Percentiles rank a stretch among this genome's conserved stretches.
phyloP scores from a whole-genome alignment of 2,113 vertebrate species.

The Callipepla californica region DNA sequence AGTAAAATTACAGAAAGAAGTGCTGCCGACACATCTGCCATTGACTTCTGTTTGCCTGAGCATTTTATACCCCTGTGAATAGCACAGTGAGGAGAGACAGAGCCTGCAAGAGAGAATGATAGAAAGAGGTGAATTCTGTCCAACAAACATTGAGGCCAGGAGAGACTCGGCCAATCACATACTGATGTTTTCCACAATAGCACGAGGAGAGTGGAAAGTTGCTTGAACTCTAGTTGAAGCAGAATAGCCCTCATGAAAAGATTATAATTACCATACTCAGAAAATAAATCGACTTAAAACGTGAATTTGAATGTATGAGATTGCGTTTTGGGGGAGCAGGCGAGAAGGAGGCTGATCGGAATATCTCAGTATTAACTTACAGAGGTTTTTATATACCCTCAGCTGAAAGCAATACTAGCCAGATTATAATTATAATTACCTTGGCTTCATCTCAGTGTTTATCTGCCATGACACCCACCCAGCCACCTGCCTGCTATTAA shows the following conservation, averaged over 20 bases:
- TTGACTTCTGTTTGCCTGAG: conserved; percentile 54
- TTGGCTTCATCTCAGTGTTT: conserved; percentile 59
- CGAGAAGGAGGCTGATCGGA: conserved; percentile 10
- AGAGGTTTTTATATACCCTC: conserved; percentile 22
- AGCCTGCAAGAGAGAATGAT: not conserved
- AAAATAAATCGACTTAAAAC: conserved; percentile 22
- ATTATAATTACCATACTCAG: not conserved
- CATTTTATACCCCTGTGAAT: conserved; percentile 34
- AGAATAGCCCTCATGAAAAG: conserved; percentile 14
- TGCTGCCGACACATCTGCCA: conserved; percentile 41
- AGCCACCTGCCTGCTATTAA: conserved; percentile 68
- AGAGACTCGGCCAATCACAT: not conserved
- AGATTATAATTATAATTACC: conserved; percentile 60
- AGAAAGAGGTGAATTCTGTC: conserved; percentile 48
- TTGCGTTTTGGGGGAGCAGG: conserved; percentile 19
- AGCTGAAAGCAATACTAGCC: conserved; percentile 38
- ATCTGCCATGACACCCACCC: conserved; percentile 65
- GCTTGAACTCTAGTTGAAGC: conserved; percentile 5
- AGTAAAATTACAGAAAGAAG: conserved; percentile 51
- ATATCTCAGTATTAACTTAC: conserved; percentile 33
- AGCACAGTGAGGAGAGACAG: conserved; percentile 21
- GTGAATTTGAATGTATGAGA: not conserved
- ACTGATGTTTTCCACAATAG: conserved; percentile 30
- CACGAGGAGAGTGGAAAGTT: conserved; percentile 42
- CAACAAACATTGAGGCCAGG: conserved; percentile 57